A percentile compares a stretch with the other conserved stretches of the same genome.
phyloP scores from a whole-genome alignment of 2,113 vertebrate genomes.

The Tenrec ecaudatus region DNA sequence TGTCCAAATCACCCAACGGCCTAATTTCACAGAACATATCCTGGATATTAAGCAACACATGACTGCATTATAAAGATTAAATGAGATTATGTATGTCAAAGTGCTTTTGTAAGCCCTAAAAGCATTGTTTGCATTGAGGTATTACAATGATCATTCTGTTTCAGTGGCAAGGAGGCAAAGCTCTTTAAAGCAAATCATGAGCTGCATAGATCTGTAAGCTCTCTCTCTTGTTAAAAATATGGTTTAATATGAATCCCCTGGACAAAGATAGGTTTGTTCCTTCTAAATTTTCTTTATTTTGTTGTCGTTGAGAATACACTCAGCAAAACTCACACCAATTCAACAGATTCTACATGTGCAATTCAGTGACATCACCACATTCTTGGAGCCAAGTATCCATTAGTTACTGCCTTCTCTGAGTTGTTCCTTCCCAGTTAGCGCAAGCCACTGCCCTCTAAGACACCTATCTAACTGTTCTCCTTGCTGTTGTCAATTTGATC shows the following conservation, averaged over 20 bases:
- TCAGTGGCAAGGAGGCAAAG: conserved; percentile 48
- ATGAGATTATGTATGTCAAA: conserved; percentile 52
- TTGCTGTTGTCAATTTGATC: background rate
- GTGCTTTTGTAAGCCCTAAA: conserved; percentile 31
- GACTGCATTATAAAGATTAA: conserved; percentile 38
- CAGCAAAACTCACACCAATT: background rate
- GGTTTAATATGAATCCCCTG: conserved; percentile 15
- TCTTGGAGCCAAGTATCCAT: background rate
- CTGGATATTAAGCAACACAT: background rate
- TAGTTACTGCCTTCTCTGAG: background rate
- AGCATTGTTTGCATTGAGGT: background rate
- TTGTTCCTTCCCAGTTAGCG: background rate
- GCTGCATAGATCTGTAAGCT: background rate
- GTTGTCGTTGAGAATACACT: background rate
- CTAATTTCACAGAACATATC: background rate
- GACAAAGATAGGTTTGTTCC: background rate
- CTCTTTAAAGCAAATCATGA: conserved; percentile 38
- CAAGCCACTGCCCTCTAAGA: background rate
- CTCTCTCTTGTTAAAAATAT: background rate
- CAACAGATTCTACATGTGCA: background rate
- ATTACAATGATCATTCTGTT: conserved; percentile 5
- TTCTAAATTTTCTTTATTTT: background rate
- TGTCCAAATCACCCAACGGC: background rate
- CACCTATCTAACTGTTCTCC: background rate
- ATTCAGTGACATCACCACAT: background rate